Evolutionary conservation across 2,797 vertebrate species (phyloP).

Genomic region (Centropyge bicolor): DNA sequence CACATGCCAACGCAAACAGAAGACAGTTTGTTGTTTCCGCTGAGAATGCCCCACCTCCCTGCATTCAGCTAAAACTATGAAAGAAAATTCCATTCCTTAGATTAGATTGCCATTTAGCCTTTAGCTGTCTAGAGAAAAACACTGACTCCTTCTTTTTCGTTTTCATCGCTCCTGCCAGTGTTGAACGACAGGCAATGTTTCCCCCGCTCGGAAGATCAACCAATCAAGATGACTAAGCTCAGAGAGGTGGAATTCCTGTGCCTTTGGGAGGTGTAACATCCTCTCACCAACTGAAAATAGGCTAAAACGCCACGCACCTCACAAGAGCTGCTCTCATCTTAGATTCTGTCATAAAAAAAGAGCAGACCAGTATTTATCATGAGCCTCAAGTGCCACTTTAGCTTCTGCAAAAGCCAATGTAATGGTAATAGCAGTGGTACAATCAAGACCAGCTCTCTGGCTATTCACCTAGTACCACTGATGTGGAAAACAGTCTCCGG

Average conservation of each 20-base stretch:
- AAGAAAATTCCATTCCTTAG: slow-evolving; percentile 54
- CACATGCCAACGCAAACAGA: slow-evolving; percentile 63
- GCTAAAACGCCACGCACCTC: slow-evolving; percentile 27
- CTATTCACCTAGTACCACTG: slow-evolving; percentile 48
- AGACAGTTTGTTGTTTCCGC: slow-evolving; percentile 60
- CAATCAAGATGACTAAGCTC: slow-evolving; percentile 57
- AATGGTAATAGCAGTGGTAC: slow-evolving; percentile 37
- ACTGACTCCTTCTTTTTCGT: slow-evolving; percentile 33
- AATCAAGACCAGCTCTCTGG: slow-evolving; percentile 46
- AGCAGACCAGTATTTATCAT: slow-evolving; percentile 30
- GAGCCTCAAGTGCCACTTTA: slow-evolving; percentile 31
- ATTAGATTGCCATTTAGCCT: slow-evolving; percentile 55
- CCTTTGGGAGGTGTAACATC: slow-evolving; percentile 53
- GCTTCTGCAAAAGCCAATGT: slow-evolving; percentile 33
- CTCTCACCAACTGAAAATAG: slow-evolving; percentile 47
- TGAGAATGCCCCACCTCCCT: slow-evolving; percentile 34
- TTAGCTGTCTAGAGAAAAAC: slow-evolving; percentile 58
- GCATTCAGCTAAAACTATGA: slow-evolving; percentile 51
- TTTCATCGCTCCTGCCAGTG: slow-evolving; percentile 39
- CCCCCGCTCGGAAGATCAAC: slow-evolving; percentile 38
- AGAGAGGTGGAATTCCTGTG: slow-evolving; percentile 58
- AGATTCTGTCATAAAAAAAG: slow-evolving; percentile 31
- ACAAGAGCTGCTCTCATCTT: slow-evolving; percentile 32
- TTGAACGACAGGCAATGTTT: slow-evolving; percentile 42
- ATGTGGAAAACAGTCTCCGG: slow-evolving; percentile 69